Percentiles rank a stretch among this genome's conserved stretches.
Conservation (phyloP, 2,113 vertebrate species). For the Gymnobelideus leadbeateri region DNA sequence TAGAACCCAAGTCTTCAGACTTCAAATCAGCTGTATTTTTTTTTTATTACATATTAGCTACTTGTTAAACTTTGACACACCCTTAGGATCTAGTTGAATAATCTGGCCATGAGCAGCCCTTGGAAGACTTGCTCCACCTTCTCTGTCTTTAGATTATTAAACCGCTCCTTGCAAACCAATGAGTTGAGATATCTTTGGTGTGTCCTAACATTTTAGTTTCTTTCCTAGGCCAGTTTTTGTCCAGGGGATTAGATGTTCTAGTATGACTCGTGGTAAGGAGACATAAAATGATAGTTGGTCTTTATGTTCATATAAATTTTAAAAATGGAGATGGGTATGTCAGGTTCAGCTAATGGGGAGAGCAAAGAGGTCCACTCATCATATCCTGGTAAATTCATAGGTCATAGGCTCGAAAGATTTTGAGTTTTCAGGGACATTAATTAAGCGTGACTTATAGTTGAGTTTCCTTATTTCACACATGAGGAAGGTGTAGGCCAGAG, state of each 20-base stretch:
- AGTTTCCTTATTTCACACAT: background rate
- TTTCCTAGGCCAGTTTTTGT: slow-evolving; percentile 14
- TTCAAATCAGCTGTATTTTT: background rate
- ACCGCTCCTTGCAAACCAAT: background rate
- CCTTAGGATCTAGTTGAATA: background rate
- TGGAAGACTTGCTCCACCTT: background rate
- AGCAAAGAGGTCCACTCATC: background rate
- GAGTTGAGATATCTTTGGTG: slow-evolving; percentile 1
- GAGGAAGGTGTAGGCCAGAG: background rate
- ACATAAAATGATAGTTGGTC: slow-evolving; percentile 9
- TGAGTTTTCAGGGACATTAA: background rate
- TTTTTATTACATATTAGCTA: background rate
- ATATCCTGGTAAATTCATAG: background rate
- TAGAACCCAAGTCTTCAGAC: background rate
- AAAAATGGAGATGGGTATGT: no score
- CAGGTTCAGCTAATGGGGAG: background rate
- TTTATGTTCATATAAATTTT: background rate
- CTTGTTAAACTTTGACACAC: background rate
- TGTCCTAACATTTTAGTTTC: background rate
- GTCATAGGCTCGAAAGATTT: background rate
- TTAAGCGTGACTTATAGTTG: background rate
- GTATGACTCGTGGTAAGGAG: background rate
- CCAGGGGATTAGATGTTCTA: background rate
- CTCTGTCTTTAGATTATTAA: slow-evolving; percentile 18
- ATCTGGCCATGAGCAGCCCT: background rate